phyloP scores from a whole-genome alignment of 35 echinoderm and acorn worm genomes.

The Acanthaster planci region DNA sequence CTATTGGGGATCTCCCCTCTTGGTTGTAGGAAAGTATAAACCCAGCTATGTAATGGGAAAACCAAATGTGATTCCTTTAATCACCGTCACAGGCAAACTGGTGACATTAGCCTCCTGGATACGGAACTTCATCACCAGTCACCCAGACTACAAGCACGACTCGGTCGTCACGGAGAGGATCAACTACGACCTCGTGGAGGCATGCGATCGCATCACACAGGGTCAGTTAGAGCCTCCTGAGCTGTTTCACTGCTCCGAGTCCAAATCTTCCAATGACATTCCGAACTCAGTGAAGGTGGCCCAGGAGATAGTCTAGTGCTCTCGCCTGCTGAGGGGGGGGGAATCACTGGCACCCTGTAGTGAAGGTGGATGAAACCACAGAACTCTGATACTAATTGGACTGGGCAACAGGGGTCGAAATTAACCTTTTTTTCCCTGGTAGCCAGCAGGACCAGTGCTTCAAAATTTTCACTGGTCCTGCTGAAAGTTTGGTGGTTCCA shows the following conservation, averaged over 20 bases:
- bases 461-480: too few relatives aligned
- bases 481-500: too few relatives aligned
- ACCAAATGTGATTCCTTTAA: too few relatives aligned
- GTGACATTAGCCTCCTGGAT: constrained; percentile 86
- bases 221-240: constrained; percentile 57
- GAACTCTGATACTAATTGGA: neutral
- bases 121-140: constrained; percentile 67
- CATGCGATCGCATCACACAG: constrained; percentile 65
- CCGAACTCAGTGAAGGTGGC: constrained; percentile 43
- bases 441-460: too few relatives aligned
- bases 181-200: constrained; percentile 74
- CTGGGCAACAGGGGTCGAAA: neutral
- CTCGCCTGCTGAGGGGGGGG: neutral
- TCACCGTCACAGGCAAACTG: constrained; percentile 83
- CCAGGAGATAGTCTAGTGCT: neutral
- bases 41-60: too few relatives aligned
- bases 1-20: too few relatives aligned
- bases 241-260: constrained; percentile 43
- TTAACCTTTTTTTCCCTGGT: too few relatives aligned
- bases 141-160: constrained; percentile 89
- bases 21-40: too few relatives aligned
- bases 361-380: too few relatives aligned
- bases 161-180: constrained; percentile 75
- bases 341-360: too few relatives aligned
- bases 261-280: constrained; percentile 48